phyloP scores from a whole-genome alignment of 2,797 vertebrate genomes.

The Urocyon cinereoargenteus region DNA sequence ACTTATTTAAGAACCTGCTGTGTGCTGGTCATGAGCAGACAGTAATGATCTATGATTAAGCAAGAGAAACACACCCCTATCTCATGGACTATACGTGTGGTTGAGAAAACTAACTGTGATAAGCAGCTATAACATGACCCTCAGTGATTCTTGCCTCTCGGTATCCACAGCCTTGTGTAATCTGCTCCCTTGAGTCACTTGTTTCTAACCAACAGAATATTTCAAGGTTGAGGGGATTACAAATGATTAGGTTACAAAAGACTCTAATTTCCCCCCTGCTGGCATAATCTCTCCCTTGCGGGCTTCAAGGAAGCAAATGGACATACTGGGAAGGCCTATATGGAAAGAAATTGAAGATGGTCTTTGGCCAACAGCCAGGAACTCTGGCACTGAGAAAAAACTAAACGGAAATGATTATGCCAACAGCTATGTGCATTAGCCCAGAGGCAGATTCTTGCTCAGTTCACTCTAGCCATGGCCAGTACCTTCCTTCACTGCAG shows the following conservation, averaged over 20 bases:
- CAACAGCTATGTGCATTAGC: neutral
- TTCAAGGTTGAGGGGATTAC: neutral
- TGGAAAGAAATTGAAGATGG: neutral
- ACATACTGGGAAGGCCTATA: neutral
- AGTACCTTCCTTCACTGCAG: neutral
- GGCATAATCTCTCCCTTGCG: neutral
- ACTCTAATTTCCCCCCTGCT: neutral
- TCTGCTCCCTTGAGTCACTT: neutral
- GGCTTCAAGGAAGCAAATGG: neutral
- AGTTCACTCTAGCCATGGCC: neutral
- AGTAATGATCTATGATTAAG: neutral
- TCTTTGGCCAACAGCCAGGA: neutral
- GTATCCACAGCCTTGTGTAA: neutral
- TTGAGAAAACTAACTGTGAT: neutral
- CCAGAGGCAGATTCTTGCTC: neutral
- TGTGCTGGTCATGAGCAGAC: neutral
- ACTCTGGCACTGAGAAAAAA: neutral
- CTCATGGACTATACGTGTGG: neutral
- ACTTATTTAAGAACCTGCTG: neutral
- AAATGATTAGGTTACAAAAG: slow-evolving; percentile 14
- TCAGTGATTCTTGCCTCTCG: neutral
- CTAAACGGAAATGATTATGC: neutral
- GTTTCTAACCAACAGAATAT: neutral
- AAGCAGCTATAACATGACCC: neutral
- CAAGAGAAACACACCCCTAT: neutral